Conservation (phyloP, 2,888 invertebrate genomes). For the Callinectes sapidus region DNA sequence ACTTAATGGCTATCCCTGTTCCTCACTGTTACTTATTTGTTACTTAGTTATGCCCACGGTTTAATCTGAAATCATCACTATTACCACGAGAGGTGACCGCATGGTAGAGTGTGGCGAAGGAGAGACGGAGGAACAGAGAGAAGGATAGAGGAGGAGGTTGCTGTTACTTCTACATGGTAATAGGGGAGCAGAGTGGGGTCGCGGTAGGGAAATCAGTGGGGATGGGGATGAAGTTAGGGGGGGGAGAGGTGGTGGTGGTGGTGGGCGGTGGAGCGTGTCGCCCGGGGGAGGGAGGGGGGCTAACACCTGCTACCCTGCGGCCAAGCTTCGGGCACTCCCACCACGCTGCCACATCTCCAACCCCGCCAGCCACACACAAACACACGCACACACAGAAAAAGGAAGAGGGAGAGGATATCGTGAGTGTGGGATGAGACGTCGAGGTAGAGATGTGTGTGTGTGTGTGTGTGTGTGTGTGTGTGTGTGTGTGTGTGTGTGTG, state of each 20-base stretch:
- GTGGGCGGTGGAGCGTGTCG: constrained; percentile 33
- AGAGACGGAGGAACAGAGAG: background rate
- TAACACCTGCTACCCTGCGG: constrained; percentile 47
- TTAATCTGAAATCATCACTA: constrained; percentile 6
- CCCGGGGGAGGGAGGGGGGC: constrained; percentile 10
- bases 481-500: background rate
- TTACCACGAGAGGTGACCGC: background rate
- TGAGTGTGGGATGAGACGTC: background rate
- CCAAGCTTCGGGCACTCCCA: constrained; percentile 41
- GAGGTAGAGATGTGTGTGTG: background rate
- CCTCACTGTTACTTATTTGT: background rate
- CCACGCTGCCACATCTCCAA: constrained; percentile 15
- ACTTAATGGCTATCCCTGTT: background rate
- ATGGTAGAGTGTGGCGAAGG: background rate
- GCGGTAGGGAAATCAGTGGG: constrained; percentile 11
- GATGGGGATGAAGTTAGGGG: background rate
- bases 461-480: background rate
- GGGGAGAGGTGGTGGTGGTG: background rate
- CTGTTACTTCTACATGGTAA: background rate
- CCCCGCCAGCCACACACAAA: background rate
- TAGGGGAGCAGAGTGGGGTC: background rate
- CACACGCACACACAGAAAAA: background rate
- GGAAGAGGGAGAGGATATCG: background rate
- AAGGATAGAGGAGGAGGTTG: background rate
- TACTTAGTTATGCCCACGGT: background rate